Base-by-base conservation (phyloP, 1,140 invertebrate species). In the Danaus melanippus region DNA sequence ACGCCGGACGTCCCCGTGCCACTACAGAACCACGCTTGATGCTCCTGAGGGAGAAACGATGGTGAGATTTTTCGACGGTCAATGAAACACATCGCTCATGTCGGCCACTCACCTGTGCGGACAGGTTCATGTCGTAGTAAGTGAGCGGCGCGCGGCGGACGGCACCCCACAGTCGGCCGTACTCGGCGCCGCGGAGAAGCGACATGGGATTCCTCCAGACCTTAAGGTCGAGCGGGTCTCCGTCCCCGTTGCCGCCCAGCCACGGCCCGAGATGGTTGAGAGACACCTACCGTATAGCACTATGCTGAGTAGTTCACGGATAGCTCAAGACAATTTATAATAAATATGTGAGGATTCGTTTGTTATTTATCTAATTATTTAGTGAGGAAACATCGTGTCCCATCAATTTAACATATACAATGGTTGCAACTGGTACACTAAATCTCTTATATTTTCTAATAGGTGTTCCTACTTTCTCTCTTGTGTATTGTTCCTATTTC, bases 111-210 rank as follows among this genome's bases (percentile, higher is more conserved):
- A 66, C 66, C 88, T 99, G 97, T 10, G 98, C 97, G 1, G 97
- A 98, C 8, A 99, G 87, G 86, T 99, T 99, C 97, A 99, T 99
- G 75, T 99, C 98, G 83, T 99, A 99, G 86, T 98, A 99, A 0
- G 98, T 99, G 17, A 99, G 88, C 0, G 98, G 97, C 67, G 99
- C 97, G 84, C 97, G 97, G 64, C 93, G 94, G 0, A 95, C 97
- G 0, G 93, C 92, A 91, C 92, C 94, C 73, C 93, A 95, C 85
- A 97, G 98, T 41, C 97, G 89, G 67, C 96, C 94, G 87, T 99
- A 99, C 80, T 99, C 98, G 6, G 97, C 95, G 0, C 97, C 98
- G 42, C 98, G 91, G 82, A 98, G 97, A 45, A 99, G 88, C 88
- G 97, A 97, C 63, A 98, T 90, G 5, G 98, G 97, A 89, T 99